phyloP scores from a whole-genome alignment of 1,140 invertebrate species.

The Bombus sibiricus region DNA sequence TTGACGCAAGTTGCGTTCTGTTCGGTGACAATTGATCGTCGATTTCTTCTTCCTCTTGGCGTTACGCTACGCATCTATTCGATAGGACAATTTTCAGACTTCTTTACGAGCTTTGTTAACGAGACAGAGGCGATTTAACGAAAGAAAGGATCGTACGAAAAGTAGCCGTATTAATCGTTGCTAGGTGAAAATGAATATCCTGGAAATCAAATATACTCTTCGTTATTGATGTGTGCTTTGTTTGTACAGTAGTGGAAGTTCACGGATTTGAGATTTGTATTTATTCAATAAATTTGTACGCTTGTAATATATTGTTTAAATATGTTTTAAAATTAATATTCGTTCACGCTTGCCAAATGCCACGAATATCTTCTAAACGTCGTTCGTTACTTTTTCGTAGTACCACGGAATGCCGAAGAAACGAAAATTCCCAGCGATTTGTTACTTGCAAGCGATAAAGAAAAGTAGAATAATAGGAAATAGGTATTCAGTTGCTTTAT shows the following conservation, averaged over 20 bases:
- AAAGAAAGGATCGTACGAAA: neutral
- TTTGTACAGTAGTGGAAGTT: constrained; percentile 2
- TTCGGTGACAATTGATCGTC: neutral
- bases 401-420: neutral
- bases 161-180: neutral
- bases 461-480: neutral
- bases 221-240: neutral
- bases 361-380: no score
- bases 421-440: neutral
- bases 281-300: constrained; percentile 9
- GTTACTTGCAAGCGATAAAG: neutral
- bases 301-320: neutral
- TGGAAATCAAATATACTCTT: neutral
- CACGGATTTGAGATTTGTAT: constrained; percentile 2
- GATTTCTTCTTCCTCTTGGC: no score
- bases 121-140: neutral
- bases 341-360: neutral
- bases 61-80: no score
- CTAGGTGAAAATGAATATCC: neutral
- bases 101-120: neutral
- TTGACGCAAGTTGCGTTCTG: constrained; percentile 43
- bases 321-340: constrained; percentile 2
- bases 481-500: neutral
- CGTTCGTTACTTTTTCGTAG: neutral
- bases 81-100: no score